These are phyloP conservation scores for Lophura nycthemera DNA, from an alignment of 2,113 vertebrate species.

Conservation along the genomic window DNA sequence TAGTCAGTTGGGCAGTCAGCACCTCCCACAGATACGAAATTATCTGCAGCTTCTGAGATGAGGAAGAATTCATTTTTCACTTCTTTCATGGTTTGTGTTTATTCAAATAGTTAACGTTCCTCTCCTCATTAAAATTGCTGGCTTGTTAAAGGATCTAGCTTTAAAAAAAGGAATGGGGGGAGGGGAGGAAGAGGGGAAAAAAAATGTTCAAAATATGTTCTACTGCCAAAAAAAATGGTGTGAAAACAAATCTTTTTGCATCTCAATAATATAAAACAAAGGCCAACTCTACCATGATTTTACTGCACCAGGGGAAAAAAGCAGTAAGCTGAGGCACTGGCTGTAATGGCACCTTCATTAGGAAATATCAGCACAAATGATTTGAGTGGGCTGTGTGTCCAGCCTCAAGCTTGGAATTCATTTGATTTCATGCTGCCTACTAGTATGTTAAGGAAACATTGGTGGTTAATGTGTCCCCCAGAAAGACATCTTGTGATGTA, in stretches of 20 bases:
- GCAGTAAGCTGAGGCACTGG: not conserved
- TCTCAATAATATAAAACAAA: slow-evolving; percentile 15
- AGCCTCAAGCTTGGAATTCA: not conserved
- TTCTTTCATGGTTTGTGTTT: slow-evolving; percentile 1
- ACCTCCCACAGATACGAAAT: slow-evolving; percentile 41
- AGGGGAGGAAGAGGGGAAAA: rapidly evolving
- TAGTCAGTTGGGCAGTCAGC: slow-evolving; percentile 4
- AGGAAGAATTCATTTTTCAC: slow-evolving; percentile 10
- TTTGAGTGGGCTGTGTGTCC: not conserved
- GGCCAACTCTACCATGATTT: not conserved
- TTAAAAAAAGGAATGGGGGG: not conserved
- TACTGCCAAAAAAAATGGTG: not conserved
- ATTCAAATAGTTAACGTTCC: not conserved
- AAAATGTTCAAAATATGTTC: not conserved
- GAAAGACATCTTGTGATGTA: not conserved
- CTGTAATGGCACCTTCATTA: not conserved
- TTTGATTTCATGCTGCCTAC: not conserved
- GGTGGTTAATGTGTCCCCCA: not conserved
- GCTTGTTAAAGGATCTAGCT: not conserved
- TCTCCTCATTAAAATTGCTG: slow-evolving; percentile 13
- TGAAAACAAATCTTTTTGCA: slow-evolving; percentile 15
- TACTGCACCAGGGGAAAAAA: not conserved
- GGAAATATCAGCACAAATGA: not conserved
- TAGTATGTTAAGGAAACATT: not conserved
- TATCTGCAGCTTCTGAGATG: slow-evolving; percentile 3